Conservation (phyloP, 2,113 vertebrate genomes). For the Cricetomys ansorgei region DNA sequence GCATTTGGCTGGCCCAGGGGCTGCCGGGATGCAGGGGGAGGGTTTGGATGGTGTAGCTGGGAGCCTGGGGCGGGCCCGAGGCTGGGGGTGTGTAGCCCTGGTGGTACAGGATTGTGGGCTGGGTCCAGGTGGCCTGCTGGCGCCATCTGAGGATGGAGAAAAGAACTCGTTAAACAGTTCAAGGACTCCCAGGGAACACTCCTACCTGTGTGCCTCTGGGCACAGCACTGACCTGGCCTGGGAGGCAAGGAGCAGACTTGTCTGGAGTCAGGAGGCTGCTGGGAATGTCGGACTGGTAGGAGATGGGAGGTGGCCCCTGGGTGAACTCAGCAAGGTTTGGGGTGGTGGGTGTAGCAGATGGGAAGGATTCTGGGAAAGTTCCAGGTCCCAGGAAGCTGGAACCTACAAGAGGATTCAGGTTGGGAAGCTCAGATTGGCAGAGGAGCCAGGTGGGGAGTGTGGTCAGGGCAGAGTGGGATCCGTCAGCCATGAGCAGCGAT, state of each 20-base stretch:
- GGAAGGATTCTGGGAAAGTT: conserved; percentile 91
- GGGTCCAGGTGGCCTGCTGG: conserved; percentile 90
- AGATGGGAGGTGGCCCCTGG: conserved; percentile 87
- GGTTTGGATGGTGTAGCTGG: conserved; percentile 88
- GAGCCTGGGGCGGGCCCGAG: conserved; percentile 86
- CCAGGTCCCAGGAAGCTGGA: conserved; percentile 90
- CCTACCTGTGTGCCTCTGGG: accelerated
- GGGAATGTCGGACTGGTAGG: conserved; percentile 93
- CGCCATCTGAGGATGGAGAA: conserved; percentile 85
- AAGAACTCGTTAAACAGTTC: accelerated
- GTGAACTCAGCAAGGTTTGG: conserved; percentile 92
- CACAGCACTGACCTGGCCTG: conserved; percentile 87
- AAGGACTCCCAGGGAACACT: neutral
- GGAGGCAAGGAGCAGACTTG: conserved; percentile 88
- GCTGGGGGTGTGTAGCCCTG: conserved; percentile 86
- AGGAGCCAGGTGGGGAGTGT: neutral
- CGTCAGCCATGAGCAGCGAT: accelerated
- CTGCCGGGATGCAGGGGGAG: conserved; percentile 84
- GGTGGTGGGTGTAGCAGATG: conserved; percentile 89
- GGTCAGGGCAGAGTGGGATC: no score
- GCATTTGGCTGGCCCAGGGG: conserved; percentile 77
- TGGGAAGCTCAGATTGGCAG: neutral
- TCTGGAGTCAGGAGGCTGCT: conserved; percentile 88
- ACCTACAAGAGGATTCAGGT: conserved; percentile 79
- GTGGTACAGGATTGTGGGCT: conserved; percentile 88